These are phyloP conservation scores for Phlogophora meticulosa DNA, from an alignment of 2,888 invertebrate genomes.

Conservation along the genomic window DNA sequence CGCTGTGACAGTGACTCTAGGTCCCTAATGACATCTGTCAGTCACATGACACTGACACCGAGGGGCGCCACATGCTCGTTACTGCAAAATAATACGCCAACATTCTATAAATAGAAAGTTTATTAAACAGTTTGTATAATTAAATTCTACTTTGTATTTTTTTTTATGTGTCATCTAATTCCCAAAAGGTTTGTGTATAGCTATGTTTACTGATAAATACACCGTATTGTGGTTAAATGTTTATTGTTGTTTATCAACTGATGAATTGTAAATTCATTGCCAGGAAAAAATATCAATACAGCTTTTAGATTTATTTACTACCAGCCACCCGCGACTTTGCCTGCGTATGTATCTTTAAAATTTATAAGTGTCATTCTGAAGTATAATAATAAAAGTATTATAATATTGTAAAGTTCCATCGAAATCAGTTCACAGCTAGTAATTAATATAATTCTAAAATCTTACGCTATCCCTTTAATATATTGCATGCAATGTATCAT, in stretches of 20 bases:
- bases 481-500: too few relatives aligned
- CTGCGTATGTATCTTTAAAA: too few relatives aligned
- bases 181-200: neutral
- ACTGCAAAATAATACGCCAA: slow-evolving; percentile 33
- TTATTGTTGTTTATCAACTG: neutral
- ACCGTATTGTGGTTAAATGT: neutral
- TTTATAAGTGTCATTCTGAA: too few relatives aligned
- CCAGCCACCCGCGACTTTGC: too few relatives aligned
- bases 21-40: slow-evolving; percentile 61
- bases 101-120: slow-evolving; percentile 66
- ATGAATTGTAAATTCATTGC: too few relatives aligned
- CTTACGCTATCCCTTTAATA: too few relatives aligned
- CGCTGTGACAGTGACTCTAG: slow-evolving; percentile 33
- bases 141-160: neutral
- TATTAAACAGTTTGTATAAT: slow-evolving; percentile 31
- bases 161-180: slow-evolving; percentile 1
- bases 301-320: too few relatives aligned
- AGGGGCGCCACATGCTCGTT: slow-evolving; percentile 52
- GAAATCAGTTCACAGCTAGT: too few relatives aligned
- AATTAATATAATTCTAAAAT: too few relatives aligned
- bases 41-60: slow-evolving; percentile 58
- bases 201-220: neutral
- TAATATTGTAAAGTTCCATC: too few relatives aligned
- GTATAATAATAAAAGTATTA: too few relatives aligned
- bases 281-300: too few relatives aligned